Evolutionary conservation across 2,797 vertebrate genomes (phyloP), one percentile per base, ranked within the genome.

Genomic region (Enteromius trimaculatus): DNA sequence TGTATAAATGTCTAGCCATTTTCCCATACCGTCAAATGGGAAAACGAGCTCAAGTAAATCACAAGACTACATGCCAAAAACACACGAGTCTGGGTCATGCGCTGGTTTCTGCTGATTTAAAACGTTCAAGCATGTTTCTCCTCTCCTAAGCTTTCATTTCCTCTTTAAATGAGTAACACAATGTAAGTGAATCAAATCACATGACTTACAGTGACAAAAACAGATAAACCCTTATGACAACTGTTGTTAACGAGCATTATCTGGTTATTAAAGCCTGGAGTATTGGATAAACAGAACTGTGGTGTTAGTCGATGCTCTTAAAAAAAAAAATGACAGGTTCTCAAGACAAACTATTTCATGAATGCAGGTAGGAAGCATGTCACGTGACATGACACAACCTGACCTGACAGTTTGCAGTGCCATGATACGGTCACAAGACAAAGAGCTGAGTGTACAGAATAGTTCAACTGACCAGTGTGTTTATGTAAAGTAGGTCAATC

Each of bases 71-170:
- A 65, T 31, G 17, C 26, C 8, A 14, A 65, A 31, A 58, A 31
- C 31, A 37, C 17, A 42, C 0, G 0, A 17, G 31, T 44, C 23
- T 44, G 10, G 51, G 44, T 71, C 53, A 44, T n/a, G 26, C 1
- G 8, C 37, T 10, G 62, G 17, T 49, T 87, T 71, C 31, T 75
- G 89, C 89, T 58, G 89, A 91, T 29, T 81, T 84, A 64, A 87
- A 89, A 83, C 77, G 51, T 62, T 80, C 47, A 44, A 21, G 34
- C 21, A 44, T 2, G 53, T 21, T 66, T 70, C 42, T 55, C 60
- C 29, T 10, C 23, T 9, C 11, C 49, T 53, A 9, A 44, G 26
- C 81, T 39, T 26, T 62, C n/a, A 77, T 42, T 88, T 86, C 82
- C 34, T 42, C 55, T 74, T 82, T 77, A 60, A 84, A 83, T 68